Conservation (phyloP, 2,888 invertebrate species). For the Diabrotica balteata region DNA sequence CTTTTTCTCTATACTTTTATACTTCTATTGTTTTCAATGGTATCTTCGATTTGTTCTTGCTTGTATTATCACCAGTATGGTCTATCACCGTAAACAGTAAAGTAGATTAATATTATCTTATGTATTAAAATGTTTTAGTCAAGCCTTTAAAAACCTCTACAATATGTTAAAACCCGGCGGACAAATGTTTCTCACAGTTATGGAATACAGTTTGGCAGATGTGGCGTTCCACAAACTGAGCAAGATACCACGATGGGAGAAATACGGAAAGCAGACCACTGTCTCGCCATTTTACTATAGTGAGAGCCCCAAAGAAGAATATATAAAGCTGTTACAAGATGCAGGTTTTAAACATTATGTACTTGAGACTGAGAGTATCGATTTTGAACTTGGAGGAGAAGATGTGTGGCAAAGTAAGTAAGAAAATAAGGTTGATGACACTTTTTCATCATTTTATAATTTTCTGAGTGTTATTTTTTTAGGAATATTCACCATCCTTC, state of each 20-base stretch:
- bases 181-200: conserved; percentile 4
- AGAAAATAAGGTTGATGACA: neutral
- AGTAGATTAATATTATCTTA: too few relatives aligned
- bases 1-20: too few relatives aligned
- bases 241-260: conserved; percentile 1
- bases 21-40: too few relatives aligned
- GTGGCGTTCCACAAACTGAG: neutral
- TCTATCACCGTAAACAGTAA: too few relatives aligned
- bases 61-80: too few relatives aligned
- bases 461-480: neutral
- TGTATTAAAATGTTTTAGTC: neutral
- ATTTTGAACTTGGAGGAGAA: neutral
- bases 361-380: neutral
- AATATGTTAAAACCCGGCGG: conserved; percentile 2
- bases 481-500: neutral
- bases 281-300: conserved; percentile 6
- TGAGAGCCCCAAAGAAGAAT: neutral
- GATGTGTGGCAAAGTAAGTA: conserved; percentile 7
- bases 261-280: neutral
- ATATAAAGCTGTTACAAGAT: neutral
- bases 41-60: too few relatives aligned
- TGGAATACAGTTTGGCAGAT: conserved; percentile 5
- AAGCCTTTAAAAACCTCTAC: conserved; percentile 7
- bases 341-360: conserved; percentile 7
- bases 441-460: neutral